Evolutionary conservation across 2,113 vertebrate genomes (phyloP), one percentile per base, ranked within the genome.

Genomic region (Pseudorhombus dupliciocellatus): DNA sequence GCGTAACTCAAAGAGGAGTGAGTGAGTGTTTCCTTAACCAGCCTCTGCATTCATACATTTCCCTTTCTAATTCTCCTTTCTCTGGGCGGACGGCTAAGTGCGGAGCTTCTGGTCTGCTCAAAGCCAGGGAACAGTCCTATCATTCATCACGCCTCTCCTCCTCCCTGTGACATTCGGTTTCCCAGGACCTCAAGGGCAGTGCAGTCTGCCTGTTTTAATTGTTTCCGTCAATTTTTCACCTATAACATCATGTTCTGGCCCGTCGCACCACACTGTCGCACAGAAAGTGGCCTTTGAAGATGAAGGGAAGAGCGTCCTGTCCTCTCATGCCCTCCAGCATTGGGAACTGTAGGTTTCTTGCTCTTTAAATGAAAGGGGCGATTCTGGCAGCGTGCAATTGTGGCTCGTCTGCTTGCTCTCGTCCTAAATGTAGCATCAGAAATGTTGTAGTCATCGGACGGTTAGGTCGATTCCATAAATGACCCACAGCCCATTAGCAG

Each of bases 311-410:
- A n/a, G 61, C 21, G 1, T 40, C 64, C 67, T 24, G 26, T 18
- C 37, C 75, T 69, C 37, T 53, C 46, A 7, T 77, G 34, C 46
- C 60, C 69, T 80, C 21, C 9, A 56, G 53, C 40, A n/a, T 25
- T 0, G n/a, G 58, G 18, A 60, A 56, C 60, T 10, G 79, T 70
- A 67, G 55, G 57, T 59, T 58, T 52, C 4, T 28, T 9, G 21
- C 30, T 30, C 30, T 25, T 57, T 11, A 58, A 78, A 53, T 46
- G 50, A 75, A 50, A 21, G 56, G 56, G 1, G 70, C 4, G 0
- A 12, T 66, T 75, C 58, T 31, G 16, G 16, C 56, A 78, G 31
- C 57, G 37, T 82, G 60, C 46, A 87, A 78, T 84, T 84, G 58
- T 77, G 80, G 79, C 73, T 42, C 2, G 66, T 62, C 20, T 61